A percentile compares a stretch with the other conserved stretches of the same genome.
These are phyloP conservation scores for Drosophila carrolli DNA, from an alignment of 1,140 invertebrate species.

Conservation along the genomic window DNA sequence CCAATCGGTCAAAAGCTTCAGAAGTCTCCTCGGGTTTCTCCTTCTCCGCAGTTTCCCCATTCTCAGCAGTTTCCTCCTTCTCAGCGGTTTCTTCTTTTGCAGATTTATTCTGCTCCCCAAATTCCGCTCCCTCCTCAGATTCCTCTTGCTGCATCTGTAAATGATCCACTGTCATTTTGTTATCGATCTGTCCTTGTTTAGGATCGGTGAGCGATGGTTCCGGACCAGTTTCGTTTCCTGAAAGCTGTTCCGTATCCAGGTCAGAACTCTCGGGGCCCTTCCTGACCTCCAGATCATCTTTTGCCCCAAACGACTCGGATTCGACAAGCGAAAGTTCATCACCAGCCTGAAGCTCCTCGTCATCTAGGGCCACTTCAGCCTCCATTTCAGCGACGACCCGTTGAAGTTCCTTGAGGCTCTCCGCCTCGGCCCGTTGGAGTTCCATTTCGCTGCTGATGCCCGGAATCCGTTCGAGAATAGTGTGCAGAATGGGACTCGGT, in stretches of 20 bases:
- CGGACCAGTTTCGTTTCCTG: background rate
- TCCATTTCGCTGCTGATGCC: slow-evolving; percentile 10
- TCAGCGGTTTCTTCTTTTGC: background rate
- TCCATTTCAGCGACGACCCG: slow-evolving; percentile 73
- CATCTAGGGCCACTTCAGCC: slow-evolving; percentile 45
- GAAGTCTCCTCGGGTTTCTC: background rate
- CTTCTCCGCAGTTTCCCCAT: background rate
- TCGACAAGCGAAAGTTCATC: background rate
- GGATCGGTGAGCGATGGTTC: background rate
- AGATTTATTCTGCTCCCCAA: too few species aligned
- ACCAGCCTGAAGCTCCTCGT: background rate
- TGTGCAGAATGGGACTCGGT: slow-evolving; percentile 1
- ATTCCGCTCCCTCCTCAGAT: too few species aligned
- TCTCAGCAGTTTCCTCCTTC: background rate
- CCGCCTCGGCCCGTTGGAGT: slow-evolving; percentile 33
- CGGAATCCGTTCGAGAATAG: slow-evolving; percentile 17
- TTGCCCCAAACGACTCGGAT: background rate
- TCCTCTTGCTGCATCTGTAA: background rate
- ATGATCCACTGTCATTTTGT: background rate
- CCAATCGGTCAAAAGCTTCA: background rate
- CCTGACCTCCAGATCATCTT: background rate
- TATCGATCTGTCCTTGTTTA: background rate
- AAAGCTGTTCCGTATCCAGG: too few species aligned
- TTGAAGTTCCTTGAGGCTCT: slow-evolving; percentile 58
- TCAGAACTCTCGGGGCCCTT: too few species aligned